These are phyloP conservation scores for Mactra quadrangularis DNA, from an alignment of 1,140 invertebrate species.

Conservation along the genomic window DNA sequence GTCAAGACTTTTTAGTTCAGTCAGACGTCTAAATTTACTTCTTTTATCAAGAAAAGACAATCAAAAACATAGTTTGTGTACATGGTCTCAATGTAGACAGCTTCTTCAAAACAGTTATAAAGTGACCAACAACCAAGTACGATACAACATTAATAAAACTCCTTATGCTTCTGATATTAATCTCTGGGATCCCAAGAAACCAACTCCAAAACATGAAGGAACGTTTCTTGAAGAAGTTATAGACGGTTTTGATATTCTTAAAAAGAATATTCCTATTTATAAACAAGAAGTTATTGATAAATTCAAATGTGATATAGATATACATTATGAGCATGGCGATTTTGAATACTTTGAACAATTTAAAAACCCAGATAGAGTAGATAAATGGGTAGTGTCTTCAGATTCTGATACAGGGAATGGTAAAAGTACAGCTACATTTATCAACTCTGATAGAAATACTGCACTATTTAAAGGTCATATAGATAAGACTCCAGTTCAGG, in stretches of 20 bases:
- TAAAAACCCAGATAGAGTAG: slow-evolving; percentile 85
- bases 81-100: no score
- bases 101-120: no score
- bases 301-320: slow-evolving; percentile 86
- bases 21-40: no score
- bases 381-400: slow-evolving; percentile 89
- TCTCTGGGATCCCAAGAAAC: slow-evolving; percentile 95
- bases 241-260: slow-evolving; percentile 87
- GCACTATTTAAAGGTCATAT: slow-evolving; percentile 91
- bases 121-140: no score
- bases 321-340: slow-evolving; percentile 80
- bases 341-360: slow-evolving; percentile 81
- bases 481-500: slow-evolving; percentile 89
- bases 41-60: no score
- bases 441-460: slow-evolving; percentile 87
- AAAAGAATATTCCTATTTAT: slow-evolving; percentile 88
- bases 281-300: slow-evolving; percentile 88
- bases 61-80: no score
- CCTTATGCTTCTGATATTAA: background rate
- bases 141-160: no score
- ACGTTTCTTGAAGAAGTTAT: slow-evolving; percentile 51
- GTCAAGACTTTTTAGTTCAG: no score
- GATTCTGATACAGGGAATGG: slow-evolving; percentile 93
- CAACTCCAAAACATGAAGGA: slow-evolving; percentile 93
- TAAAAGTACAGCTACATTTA: slow-evolving; percentile 88